Conservation (phyloP, 2,797 vertebrate species). For the Anabas testudineus region DNA sequence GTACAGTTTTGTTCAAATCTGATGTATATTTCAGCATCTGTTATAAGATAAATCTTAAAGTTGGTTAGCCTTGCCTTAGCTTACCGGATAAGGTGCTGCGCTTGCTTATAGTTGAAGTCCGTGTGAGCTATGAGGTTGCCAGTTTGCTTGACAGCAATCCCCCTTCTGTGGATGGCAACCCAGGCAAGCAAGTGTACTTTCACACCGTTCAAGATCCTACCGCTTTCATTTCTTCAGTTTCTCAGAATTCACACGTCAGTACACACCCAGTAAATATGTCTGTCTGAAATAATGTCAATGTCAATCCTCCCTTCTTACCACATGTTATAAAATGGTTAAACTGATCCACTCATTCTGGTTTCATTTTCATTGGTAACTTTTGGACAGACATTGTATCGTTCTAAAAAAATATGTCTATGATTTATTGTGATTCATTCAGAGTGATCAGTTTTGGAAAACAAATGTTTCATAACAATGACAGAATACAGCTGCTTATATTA, state of each 20-base stretch:
- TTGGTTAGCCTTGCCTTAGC: conserved; percentile 34
- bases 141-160: conserved; percentile 43
- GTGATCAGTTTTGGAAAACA: not conserved
- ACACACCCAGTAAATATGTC: not conserved
- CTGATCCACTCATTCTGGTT: not conserved
- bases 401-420: not conserved
- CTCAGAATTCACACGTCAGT: not conserved
- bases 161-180: conserved; percentile 10
- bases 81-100: conserved; percentile 29
- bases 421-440: not conserved
- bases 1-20: not conserved
- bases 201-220: not conserved
- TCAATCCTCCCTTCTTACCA: not conserved
- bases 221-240: not conserved
- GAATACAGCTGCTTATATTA: not conserved
- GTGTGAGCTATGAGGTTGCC: conserved; percentile 60
- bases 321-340: not conserved
- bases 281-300: not conserved
- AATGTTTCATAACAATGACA: not conserved
- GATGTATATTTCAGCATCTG: not conserved
- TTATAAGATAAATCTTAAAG: conserved; percentile 20
- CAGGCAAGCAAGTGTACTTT: no score
- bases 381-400: not conserved
- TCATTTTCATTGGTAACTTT: not conserved
- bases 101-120: conserved; percentile 52